A percentile compares a stretch with the other conserved stretches of the same genome.
Evolutionary conservation across 2,797 vertebrate genomes (phyloP).

Genomic region (Coluber constrictor): DNA sequence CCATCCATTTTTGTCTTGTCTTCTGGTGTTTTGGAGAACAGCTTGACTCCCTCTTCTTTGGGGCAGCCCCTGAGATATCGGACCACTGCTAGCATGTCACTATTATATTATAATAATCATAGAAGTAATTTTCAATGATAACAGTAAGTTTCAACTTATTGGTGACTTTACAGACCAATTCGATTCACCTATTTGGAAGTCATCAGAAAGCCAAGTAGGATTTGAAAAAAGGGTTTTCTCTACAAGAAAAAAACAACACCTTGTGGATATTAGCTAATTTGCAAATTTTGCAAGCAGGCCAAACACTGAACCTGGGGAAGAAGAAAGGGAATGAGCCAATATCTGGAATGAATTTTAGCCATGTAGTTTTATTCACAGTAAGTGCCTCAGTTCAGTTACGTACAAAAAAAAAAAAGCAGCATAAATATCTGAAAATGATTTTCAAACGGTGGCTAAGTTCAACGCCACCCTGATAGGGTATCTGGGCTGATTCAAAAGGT

Average conservation of each 20-base stretch:
- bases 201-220: background rate
- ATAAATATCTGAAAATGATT: background rate
- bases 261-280: too few species aligned
- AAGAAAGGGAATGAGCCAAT: background rate
- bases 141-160: too few species aligned
- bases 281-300: too few species aligned
- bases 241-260: background rate
- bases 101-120: too few species aligned
- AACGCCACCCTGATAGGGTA: background rate
- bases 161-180: background rate
- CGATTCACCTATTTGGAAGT: background rate
- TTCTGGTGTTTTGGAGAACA: too few species aligned
- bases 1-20: too few species aligned
- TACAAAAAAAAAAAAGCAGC: background rate
- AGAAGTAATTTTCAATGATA: too few species aligned
- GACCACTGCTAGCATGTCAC: too few species aligned
- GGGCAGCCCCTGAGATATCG: too few species aligned
- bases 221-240: background rate
- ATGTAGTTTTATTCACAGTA: background rate
- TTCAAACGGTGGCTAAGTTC: background rate
- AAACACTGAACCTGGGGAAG: background rate
- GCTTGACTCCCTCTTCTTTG: too few species aligned
- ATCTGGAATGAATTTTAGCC: background rate
- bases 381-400: background rate
- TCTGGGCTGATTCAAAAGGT: background rate